phyloP scores from a whole-genome alignment of 2,888 invertebrate genomes.

The Caenorhabditis panamensis region DNA sequence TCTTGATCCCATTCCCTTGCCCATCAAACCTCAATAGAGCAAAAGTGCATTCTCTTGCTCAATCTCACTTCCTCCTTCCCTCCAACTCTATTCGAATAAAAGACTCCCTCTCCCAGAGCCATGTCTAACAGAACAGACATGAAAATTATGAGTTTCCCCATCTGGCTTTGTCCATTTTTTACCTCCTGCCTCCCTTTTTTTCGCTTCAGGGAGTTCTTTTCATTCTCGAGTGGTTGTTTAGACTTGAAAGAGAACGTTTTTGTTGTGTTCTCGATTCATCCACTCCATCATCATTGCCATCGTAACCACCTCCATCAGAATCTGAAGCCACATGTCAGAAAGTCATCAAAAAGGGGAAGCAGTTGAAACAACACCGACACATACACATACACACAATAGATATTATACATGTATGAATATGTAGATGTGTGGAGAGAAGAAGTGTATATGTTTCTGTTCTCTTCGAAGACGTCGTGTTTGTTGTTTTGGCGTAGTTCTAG shows the following conservation, averaged over 20 bases:
- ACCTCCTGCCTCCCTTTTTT: neutral
- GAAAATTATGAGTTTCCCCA: constrained; percentile 37
- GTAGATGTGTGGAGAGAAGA: too few relatives aligned
- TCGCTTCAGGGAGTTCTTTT: constrained; percentile 5
- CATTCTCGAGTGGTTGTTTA: constrained; percentile 2
- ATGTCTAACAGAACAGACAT: constrained; percentile 1
- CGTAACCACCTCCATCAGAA: too few relatives aligned
- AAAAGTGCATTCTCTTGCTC: too few relatives aligned
- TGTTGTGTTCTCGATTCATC: constrained; percentile 2
- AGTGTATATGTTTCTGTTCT: neutral
- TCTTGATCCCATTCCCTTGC: too few relatives aligned
- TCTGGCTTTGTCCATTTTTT: constrained; percentile 28
- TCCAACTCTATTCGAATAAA: neutral
- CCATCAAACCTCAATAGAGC: too few relatives aligned
- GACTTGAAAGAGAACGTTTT: too few relatives aligned
- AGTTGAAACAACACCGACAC: neutral
- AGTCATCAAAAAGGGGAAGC: neutral
- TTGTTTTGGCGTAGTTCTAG: neutral
- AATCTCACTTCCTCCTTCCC: neutral
- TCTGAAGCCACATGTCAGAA: neutral
- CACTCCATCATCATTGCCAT: constrained; percentile 8
- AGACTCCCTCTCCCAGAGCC: neutral
- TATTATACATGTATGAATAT: neutral
- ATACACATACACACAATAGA: neutral
- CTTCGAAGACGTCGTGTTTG: neutral